These are phyloP conservation scores for Xyrauchen texanus DNA, from an alignment of 2,113 vertebrate genomes.

Conservation along the genomic window DNA sequence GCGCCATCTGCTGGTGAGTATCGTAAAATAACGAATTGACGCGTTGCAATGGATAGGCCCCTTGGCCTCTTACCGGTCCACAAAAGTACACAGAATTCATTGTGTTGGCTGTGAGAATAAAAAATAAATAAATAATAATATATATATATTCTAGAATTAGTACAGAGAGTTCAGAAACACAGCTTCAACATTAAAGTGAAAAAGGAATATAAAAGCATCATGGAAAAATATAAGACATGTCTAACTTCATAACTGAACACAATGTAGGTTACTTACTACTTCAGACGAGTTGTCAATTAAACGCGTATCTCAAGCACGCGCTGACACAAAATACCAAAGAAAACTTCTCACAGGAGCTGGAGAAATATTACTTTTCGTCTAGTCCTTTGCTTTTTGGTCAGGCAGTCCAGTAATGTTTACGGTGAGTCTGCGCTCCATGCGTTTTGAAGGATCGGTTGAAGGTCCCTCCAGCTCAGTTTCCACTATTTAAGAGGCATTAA, in stretches of 20 bases:
- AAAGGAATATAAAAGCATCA: too few relatives aligned
- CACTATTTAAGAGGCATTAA: slow-evolving; percentile 80
- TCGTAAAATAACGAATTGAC: slow-evolving; percentile 66
- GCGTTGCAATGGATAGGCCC: slow-evolving; percentile 49
- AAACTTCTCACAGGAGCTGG: too few relatives aligned
- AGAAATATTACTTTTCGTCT: not conserved
- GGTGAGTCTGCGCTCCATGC: not conserved
- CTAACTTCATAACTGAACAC: not conserved
- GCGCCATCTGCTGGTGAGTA: slow-evolving; percentile 73
- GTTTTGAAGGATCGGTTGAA: slow-evolving; percentile 12
- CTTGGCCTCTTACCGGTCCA: slow-evolving; percentile 33
- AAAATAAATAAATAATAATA: not conserved
- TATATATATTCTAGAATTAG: not conserved
- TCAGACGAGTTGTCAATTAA: not conserved
- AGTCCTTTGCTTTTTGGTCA: not conserved
- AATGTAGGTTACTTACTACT: not conserved
- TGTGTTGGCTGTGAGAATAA: not conserved
- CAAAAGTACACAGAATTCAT: slow-evolving; percentile 74
- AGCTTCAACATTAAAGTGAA: not conserved
- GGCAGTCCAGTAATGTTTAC: not conserved
- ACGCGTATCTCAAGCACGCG: not conserved
- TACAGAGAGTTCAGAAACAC: not conserved
- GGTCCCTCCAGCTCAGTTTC: slow-evolving; percentile 62
- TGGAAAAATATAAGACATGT: not conserved
- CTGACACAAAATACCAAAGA: not conserved